Base-by-base conservation (phyloP, 2,888 invertebrate genomes). In the Euzophera pinguis region DNA sequence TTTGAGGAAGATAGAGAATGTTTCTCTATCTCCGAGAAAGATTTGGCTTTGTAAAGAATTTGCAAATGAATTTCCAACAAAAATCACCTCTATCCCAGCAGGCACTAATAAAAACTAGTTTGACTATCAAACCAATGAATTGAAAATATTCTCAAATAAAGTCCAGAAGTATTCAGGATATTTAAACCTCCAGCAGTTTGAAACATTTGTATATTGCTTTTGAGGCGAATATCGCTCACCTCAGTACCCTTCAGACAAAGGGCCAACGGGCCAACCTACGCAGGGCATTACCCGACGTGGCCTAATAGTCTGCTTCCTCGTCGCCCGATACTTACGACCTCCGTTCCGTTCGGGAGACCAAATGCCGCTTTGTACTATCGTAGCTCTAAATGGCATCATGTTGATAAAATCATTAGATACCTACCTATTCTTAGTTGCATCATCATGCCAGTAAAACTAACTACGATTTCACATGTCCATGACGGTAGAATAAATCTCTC, bases 251-350 rank as follows among this genome's bases (percentile, higher is more conserved):
- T 69, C 70, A 74, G 73, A 77, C 78, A 71, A 77, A 81, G 81
- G 80, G 76, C 75, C 81, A 62, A 59, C 83, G 81, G 80, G 76
- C 75, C 81, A 62, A 58, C 84, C 84, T 82, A 81, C 82, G 80
- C 83, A 79, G 83, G 75, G 72, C 82, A 75, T 73, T 76, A 81
- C 66, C 80, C 79, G 74, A 65, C 59, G 63, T 68, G 66, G 60
- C 69, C 67, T 77, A 82, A 79, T 66, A 66, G 64, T 57, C 59
- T 62, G 62, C 67, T 77, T 81, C 80, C 76, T 71, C 56, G 54
- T 64, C 60, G 61, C 62, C 62, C 59, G 58, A 58, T 64, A 60
- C 65, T 65, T 56, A 61, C 58, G 55, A 65, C 63, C 67, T 63
- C 59, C 58, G 53, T 47, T 27, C 43, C 32, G 42, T 54, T 51